Evolutionary conservation across 2,113 vertebrate genomes (phyloP), one percentile per base, ranked within the genome.

Genomic region (Cyprinodon tularosa): DNA sequence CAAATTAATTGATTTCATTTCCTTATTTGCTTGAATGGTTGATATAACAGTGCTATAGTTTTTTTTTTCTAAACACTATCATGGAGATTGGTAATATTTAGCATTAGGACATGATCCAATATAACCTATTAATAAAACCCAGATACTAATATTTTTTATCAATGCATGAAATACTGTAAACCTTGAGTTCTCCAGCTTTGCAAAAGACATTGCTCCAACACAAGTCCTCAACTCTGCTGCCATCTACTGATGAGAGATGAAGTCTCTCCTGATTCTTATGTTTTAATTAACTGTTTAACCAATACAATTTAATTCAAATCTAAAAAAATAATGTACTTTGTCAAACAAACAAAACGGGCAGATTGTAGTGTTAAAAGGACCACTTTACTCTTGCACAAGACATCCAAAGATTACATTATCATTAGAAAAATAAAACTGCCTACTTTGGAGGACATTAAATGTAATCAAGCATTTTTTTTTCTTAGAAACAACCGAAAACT

Each of bases 351-450:
- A 53, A 60, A 2, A 15, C 14, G 61, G 65, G 78, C 72, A 70
- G 53, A 20, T 0, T 15, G 10, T 83, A 76, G 82, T 90, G 86
- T 91, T 93, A 92, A 93, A 93, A 93, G 73, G 86, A 90, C 75
- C 89, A 93, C 82, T 93, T 93, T 93, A 92, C 87, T 91, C 75
- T 88, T 85, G 76, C 92, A 93, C 90, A 90, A 81, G 81, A 94
- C 91, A 93, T 89, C 86, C 78, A 89, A 82, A 80, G 15, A 82
- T 82, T 80, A 91, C 85, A 92, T 84, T 80, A 82, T 83, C 69
- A 86, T 92, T 93, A 95, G 86, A 94, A 95, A 93, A 94, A 94
- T 94, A 92, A 92, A 92, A 89, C 71, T 38, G 78, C 86, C 86
- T 89, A 88, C 88, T 87, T 90, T 83, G 62, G 85, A 84, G 75